phyloP scores from a whole-genome alignment of 2,888 invertebrate species.

The Drosophila mulleri region DNA sequence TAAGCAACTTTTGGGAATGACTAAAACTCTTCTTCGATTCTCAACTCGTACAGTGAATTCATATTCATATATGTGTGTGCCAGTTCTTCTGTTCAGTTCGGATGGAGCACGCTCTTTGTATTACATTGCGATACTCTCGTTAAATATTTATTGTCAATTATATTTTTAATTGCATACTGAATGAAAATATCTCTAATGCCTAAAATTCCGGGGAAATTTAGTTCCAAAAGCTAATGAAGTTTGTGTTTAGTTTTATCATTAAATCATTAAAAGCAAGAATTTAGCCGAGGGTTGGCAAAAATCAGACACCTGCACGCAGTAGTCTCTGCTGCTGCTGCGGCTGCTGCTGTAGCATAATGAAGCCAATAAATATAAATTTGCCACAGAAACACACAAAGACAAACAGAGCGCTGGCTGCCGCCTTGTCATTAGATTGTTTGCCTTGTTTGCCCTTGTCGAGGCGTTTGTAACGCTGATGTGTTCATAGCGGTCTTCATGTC shows the following conservation, averaged over 20 bases:
- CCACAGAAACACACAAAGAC: conserved; percentile 55
- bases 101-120: background rate
- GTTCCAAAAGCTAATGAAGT: conserved; percentile 49
- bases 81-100: too few relatives aligned
- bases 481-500: conserved; percentile 85
- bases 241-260: conserved; percentile 42
- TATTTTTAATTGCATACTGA: background rate
- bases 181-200: background rate
- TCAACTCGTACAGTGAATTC: too few relatives aligned
- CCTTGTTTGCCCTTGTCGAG: conserved; percentile 69
- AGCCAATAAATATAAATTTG: conserved; percentile 82
- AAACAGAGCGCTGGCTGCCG: conserved; percentile 45
- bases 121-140: background rate
- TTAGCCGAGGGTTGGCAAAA: conserved; percentile 21
- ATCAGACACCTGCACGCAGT: conserved; percentile 40
- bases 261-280: conserved; percentile 57
- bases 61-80: too few relatives aligned
- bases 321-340: conserved; percentile 21
- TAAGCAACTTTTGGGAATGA: too few relatives aligned
- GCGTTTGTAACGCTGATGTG: conserved; percentile 81
- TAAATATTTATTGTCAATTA: background rate
- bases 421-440: conserved; percentile 79
- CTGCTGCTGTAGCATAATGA: conserved; percentile 75
- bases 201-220: background rate
- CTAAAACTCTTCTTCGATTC: too few relatives aligned